phyloP scores from a whole-genome alignment of 2,888 invertebrate species.

The Zeuzera pyrina region DNA sequence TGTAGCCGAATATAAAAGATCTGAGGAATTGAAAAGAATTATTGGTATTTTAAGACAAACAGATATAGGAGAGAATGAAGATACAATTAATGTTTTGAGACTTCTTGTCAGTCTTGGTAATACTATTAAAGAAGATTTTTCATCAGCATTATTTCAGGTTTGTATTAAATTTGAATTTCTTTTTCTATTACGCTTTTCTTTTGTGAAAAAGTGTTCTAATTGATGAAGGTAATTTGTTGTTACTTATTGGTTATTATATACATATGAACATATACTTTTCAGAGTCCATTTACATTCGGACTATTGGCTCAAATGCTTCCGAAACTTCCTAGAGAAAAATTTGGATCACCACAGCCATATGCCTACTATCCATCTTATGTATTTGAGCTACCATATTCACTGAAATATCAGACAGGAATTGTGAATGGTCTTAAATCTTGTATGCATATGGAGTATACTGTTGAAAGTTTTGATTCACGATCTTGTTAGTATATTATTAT shows the following conservation, averaged over 20 bases:
- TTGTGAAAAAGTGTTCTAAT: not conserved
- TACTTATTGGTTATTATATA: not conserved
- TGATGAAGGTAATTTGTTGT: not conserved
- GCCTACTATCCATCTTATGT: conserved; percentile 56
- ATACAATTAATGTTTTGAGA: conserved; percentile 35
- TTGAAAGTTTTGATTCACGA: conserved; percentile 53
- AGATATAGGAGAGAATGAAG: conserved; percentile 40
- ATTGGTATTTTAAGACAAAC: conserved; percentile 34
- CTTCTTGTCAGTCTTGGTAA: conserved; percentile 43
- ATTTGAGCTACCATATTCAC: conserved; percentile 56
- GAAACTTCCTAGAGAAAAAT: conserved; percentile 37
- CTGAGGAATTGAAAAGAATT: conserved; percentile 40
- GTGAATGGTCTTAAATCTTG: conserved; percentile 30
- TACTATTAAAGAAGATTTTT: conserved; percentile 39
- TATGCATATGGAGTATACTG: conserved; percentile 44
- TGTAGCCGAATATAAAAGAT: conserved; percentile 47
- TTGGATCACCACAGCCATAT: conserved; percentile 61
- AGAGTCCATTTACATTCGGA: conserved; percentile 66
- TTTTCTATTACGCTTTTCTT: not conserved
- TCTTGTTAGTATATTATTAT: conserved; percentile 55
- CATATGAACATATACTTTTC: conserved; percentile 19
- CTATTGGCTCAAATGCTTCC: conserved; percentile 58
- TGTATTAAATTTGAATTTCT: conserved; percentile 2
- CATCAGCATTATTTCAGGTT: conserved; percentile 51
- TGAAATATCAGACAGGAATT: conserved; percentile 27